phyloP scores from a whole-genome alignment of 2,888 invertebrate genomes.

The Torymus auratus region DNA sequence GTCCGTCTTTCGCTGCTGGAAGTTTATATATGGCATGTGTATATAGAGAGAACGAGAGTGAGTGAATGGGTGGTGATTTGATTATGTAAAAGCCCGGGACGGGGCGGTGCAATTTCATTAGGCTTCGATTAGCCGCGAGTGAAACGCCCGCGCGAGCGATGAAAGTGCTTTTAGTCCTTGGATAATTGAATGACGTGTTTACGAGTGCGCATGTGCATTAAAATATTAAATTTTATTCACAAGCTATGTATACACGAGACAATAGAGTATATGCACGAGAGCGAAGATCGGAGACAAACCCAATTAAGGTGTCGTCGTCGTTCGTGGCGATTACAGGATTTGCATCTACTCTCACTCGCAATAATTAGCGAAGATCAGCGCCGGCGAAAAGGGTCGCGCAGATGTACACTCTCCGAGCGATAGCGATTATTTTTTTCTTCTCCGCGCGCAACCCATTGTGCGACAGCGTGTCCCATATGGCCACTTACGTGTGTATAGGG shows the following conservation, averaged over 20 bases:
- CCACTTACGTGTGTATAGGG: slow-evolving; percentile 66
- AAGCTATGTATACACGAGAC: no score
- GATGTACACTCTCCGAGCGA: slow-evolving; percentile 76
- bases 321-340: slow-evolving; percentile 39
- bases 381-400: slow-evolving; percentile 67
- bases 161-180: no score
- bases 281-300: not conserved
- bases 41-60: no score
- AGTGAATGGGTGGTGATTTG: not conserved
- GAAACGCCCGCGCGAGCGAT: no score
- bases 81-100: no score
- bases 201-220: no score
- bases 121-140: no score
- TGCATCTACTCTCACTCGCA: slow-evolving; percentile 9
- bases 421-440: slow-evolving; percentile 72
- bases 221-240: no score
- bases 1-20: slow-evolving; percentile 19
- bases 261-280: no score
- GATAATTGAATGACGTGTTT: no score
- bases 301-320: slow-evolving; percentile 33
- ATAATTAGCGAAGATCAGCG: slow-evolving; percentile 45
- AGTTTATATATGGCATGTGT: not conserved
- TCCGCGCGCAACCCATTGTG: slow-evolving; percentile 63
- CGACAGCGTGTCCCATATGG: slow-evolving; percentile 71
- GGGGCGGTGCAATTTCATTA: no score